These are phyloP conservation scores for Stenodema calcarata DNA, from an alignment of 2,888 invertebrate species.

Conservation along the genomic window DNA sequence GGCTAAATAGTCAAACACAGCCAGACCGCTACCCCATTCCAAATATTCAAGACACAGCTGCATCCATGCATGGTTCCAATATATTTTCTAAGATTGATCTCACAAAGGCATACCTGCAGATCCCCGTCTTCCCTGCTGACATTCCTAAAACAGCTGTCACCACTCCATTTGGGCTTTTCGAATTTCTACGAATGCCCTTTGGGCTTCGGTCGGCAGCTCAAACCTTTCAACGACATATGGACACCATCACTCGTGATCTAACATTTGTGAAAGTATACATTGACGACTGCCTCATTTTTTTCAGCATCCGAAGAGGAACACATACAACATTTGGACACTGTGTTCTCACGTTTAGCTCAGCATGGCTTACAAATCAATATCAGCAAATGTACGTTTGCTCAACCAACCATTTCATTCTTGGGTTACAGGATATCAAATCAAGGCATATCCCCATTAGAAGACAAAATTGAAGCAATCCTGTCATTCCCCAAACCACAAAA, in stretches of 20 bases:
- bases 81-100: conserved; percentile 60
- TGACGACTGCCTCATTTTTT: conserved; percentile 15
- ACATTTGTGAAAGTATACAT: background rate
- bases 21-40: conserved; percentile 59
- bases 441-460: background rate
- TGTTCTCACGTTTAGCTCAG: background rate
- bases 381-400: background rate
- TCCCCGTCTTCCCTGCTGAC: conserved; percentile 55
- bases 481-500: background rate
- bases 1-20: conserved; percentile 57
- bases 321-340: background rate
- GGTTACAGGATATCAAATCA: conserved; percentile 8
- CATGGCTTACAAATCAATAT: conserved; percentile 9
- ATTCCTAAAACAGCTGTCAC: conserved; percentile 57
- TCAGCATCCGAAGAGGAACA: background rate
- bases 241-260: background rate
- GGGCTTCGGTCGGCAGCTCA: conserved; percentile 23
- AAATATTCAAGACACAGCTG: conserved; percentile 57
- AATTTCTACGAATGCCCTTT: conserved; percentile 28
- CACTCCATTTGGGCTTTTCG: conserved; percentile 52
- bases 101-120: conserved; percentile 58
- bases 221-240: conserved; percentile 37
- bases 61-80: conserved; percentile 55
- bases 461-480: conserved; percentile 10
- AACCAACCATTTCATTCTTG: conserved; percentile 1